phyloP scores from a whole-genome alignment of 1,140 invertebrate species.

The Drosophila arizonae region DNA sequence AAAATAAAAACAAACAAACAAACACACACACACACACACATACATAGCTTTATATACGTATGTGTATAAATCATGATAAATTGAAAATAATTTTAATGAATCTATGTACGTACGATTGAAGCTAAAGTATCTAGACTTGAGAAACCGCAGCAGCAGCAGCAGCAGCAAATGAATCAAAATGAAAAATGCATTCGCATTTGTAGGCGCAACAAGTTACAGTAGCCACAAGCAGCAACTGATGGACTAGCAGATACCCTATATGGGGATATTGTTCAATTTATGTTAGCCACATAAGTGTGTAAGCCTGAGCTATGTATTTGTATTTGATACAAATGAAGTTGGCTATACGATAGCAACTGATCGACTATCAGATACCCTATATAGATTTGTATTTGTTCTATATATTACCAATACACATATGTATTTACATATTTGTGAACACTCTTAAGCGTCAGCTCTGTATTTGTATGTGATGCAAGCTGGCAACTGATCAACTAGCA shows the following conservation, averaged over 20 bases:
- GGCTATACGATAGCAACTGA: background rate
- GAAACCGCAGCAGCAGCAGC: conserved; percentile 36
- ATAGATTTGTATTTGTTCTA: background rate
- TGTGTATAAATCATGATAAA: conserved; percentile 62
- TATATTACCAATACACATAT: too few species aligned
- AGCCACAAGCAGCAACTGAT: background rate
- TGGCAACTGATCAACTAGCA: background rate
- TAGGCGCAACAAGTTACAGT: conserved; percentile 27
- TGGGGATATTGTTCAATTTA: too few species aligned
- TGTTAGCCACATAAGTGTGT: too few species aligned
- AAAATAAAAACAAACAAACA: conserved; percentile 23
- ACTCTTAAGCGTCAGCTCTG: too few species aligned
- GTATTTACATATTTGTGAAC: too few species aligned
- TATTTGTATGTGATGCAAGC: too few species aligned
- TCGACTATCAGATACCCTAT: background rate
- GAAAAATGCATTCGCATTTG: conserved; percentile 62
- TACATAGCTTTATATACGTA: conserved; percentile 1
- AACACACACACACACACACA: conserved; percentile 1
- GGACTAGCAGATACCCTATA: conserved; percentile 12
- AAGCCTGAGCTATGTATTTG: too few species aligned
- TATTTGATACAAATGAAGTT: too few species aligned
- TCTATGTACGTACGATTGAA: conserved; percentile 23
- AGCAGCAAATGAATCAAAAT: conserved; percentile 65
- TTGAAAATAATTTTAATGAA: conserved; percentile 61
- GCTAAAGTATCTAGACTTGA: conserved; percentile 13